Percentiles rank a stretch among this genome's conserved stretches.
These are phyloP conservation scores for Drosophila baimaii DNA, from an alignment of 1,140 invertebrate species.

Conservation along the genomic window DNA sequence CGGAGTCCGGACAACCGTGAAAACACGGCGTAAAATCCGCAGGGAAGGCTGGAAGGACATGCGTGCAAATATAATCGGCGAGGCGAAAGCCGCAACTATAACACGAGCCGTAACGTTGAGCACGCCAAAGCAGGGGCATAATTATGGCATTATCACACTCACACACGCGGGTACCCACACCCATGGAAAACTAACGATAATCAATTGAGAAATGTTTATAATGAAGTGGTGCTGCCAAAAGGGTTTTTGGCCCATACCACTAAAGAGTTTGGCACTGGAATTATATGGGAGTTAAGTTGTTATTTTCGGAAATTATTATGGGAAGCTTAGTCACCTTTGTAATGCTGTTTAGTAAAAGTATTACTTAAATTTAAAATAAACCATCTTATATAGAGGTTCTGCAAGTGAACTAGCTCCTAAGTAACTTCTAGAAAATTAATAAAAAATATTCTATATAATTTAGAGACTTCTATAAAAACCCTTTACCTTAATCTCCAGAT, in stretches of 20 bases:
- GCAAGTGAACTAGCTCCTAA: too few species aligned
- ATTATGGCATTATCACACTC: constrained; percentile 79
- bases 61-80: constrained; percentile 74
- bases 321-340: too few species aligned
- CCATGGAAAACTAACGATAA: constrained; percentile 70
- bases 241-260: constrained; percentile 33
- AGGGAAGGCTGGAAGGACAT: constrained; percentile 45
- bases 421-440: neutral
- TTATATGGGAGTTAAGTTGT: too few species aligned
- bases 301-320: too few species aligned
- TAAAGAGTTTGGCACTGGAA: constrained; percentile 16
- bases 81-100: constrained; percentile 66
- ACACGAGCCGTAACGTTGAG: constrained; percentile 41
- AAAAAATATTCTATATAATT: neutral
- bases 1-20: constrained; percentile 54
- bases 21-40: constrained; percentile 57
- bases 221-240: constrained; percentile 73
- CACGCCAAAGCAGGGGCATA: constrained; percentile 75
- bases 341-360: too few species aligned
- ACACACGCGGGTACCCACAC: constrained; percentile 9
- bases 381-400: too few species aligned
- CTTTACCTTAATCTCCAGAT: neutral
- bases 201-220: constrained; percentile 82
- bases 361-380: too few species aligned
- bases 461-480: neutral